These are phyloP conservation scores for Pristionchus exspectatus DNA, from an alignment of 2,888 invertebrate genomes.

Conservation along the genomic window DNA sequence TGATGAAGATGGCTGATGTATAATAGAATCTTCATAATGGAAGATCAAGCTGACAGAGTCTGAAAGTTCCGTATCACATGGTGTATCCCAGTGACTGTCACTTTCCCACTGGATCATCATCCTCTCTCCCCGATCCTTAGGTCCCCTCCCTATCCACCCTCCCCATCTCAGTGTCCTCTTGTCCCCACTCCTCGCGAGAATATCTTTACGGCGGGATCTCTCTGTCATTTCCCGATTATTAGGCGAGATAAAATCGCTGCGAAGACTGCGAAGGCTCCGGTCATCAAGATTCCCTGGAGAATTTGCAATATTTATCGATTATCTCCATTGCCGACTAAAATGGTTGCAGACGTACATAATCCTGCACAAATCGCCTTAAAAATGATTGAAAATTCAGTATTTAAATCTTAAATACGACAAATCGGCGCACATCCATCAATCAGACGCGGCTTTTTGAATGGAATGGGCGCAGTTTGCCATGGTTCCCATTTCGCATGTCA, in stretches of 20 bases:
- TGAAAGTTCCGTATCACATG: no score
- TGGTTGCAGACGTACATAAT: no score
- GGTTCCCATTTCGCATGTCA: conserved; percentile 38
- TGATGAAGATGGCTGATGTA: no score
- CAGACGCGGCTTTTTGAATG: conserved; percentile 7
- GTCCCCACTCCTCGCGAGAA: neutral
- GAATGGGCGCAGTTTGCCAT: neutral
- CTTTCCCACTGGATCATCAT: neutral
- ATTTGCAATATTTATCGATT: neutral
- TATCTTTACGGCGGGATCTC: conserved; percentile 41
- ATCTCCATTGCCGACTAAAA: neutral
- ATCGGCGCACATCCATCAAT: neutral
- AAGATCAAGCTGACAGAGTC: no score
- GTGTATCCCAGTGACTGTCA: no score
- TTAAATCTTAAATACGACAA: neutral
- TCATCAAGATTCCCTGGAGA: neutral
- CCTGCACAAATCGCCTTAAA: no score
- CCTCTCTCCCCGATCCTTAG: neutral
- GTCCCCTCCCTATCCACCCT: neutral
- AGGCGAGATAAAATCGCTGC: conserved; percentile 27
- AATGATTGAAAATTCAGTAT: no score
- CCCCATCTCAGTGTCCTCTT: neutral
- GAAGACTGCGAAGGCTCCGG: neutral
- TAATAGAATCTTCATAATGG: no score
- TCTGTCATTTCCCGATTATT: conserved; percentile 38